Evolutionary conservation across 2,888 invertebrate species (phyloP).

Genomic region (Aspidiotus rigidus): DNA sequence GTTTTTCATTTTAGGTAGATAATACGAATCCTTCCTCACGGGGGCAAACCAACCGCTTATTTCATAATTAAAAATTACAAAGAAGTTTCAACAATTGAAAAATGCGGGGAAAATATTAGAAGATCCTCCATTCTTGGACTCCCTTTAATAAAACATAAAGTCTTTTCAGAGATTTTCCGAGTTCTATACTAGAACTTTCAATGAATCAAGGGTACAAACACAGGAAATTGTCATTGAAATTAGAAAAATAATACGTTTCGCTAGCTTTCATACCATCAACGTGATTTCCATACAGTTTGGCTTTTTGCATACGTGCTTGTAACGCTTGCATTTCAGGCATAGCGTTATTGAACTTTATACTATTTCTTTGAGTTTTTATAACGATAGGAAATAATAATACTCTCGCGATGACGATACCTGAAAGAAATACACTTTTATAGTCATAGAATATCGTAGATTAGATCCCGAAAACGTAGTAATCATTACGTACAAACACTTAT

Average conservation of each 20-base stretch:
- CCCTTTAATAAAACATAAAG: too few species aligned
- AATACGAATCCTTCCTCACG: neutral
- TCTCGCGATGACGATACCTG: conserved; percentile 69
- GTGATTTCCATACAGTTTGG: conserved; percentile 71
- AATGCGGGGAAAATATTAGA: too few species aligned
- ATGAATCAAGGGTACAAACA: neutral
- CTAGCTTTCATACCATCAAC: conserved; percentile 50
- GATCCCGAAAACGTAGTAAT: neutral
- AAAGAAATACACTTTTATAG: conserved; percentile 32
- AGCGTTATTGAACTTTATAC: conserved; percentile 70
- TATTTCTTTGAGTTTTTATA: conserved; percentile 68
- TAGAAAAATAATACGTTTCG: too few species aligned
- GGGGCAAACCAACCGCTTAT: too few species aligned
- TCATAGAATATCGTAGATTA: conserved; percentile 23
- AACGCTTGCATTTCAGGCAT: conserved; percentile 75
- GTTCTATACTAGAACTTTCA: neutral
- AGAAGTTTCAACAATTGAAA: too few species aligned
- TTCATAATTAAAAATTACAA: too few species aligned
- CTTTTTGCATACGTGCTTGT: conserved; percentile 77
- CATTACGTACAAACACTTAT: conserved; percentile 57
- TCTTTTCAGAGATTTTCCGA: neutral
- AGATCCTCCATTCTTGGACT: too few species aligned
- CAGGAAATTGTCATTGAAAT: too few species aligned
- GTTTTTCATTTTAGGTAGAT: neutral
- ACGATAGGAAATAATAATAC: conserved; percentile 74